phyloP scores from a whole-genome alignment of 2,113 vertebrate species.

The Psephotus haematonotus region DNA sequence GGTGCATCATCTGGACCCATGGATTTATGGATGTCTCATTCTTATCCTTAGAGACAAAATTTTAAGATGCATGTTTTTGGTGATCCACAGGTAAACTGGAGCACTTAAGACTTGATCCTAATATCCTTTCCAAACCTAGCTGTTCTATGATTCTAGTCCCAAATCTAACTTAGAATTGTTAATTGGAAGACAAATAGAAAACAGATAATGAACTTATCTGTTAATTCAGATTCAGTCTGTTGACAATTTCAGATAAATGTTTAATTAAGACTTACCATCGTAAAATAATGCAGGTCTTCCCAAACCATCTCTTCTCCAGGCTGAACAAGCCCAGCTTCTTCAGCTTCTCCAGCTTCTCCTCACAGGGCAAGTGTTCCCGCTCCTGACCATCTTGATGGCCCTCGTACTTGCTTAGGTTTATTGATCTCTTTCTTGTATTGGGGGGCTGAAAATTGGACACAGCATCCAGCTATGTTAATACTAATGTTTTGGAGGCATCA shows the following conservation, averaged over 20 bases:
- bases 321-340: not conserved
- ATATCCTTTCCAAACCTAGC: not conserved
- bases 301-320: not conserved
- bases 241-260: not conserved
- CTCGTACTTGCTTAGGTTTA: not conserved
- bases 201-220: not conserved
- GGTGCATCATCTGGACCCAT: too few species aligned
- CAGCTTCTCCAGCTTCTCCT: not conserved
- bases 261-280: not conserved
- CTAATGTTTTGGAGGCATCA: not conserved
- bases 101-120: not conserved
- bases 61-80: not conserved
- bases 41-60: not conserved
- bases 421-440: not conserved
- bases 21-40: accelerated
- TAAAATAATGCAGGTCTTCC: not conserved
- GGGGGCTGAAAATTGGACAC: not conserved
- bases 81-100: not conserved
- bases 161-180: not conserved
- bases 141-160: not conserved
- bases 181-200: not conserved
- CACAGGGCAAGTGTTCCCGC: not conserved
- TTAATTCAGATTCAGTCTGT: not conserved
- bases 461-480: not conserved
- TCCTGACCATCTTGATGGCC: not conserved